A percentile compares a stretch with the other conserved stretches of the same genome.
Conservation (phyloP, 2,888 invertebrate genomes). For the Luperina nickerlii region DNA sequence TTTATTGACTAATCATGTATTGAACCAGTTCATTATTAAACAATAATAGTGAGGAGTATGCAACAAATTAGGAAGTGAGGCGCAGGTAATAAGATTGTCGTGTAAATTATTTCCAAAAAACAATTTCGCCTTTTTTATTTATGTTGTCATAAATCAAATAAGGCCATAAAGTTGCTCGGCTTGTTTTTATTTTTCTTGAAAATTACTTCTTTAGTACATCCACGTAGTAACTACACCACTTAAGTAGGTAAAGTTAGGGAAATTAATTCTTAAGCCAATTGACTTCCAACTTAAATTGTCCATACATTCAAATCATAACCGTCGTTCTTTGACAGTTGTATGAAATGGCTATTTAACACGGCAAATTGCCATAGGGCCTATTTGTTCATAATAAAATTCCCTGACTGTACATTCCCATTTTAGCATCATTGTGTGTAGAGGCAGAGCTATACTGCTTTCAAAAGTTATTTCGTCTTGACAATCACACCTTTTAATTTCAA, state of each 20-base stretch:
- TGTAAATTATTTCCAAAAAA: background rate
- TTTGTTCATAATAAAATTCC: background rate
- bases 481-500: background rate
- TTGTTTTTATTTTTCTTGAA: conserved; percentile 16
- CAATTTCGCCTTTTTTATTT: conserved; percentile 66
- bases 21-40: background rate
- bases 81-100: conserved; percentile 9
- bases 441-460: background rate
- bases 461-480: background rate
- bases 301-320: background rate
- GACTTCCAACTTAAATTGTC: background rate
- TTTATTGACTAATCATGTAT: background rate
- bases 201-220: background rate
- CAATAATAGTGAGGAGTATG: background rate
- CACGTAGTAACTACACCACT: conserved; percentile 56
- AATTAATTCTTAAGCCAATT: background rate
- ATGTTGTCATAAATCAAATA: conserved; percentile 69
- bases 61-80: conserved; percentile 17
- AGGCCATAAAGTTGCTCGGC: conserved; percentile 45
- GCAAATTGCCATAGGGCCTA: background rate
- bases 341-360: no score
- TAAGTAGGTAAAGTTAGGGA: background rate
- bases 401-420: conserved; percentile 14
- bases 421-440: background rate
- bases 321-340: background rate